These are phyloP conservation scores for Karalla daura DNA, from an alignment of 2,797 vertebrate genomes.

Conservation along the genomic window DNA sequence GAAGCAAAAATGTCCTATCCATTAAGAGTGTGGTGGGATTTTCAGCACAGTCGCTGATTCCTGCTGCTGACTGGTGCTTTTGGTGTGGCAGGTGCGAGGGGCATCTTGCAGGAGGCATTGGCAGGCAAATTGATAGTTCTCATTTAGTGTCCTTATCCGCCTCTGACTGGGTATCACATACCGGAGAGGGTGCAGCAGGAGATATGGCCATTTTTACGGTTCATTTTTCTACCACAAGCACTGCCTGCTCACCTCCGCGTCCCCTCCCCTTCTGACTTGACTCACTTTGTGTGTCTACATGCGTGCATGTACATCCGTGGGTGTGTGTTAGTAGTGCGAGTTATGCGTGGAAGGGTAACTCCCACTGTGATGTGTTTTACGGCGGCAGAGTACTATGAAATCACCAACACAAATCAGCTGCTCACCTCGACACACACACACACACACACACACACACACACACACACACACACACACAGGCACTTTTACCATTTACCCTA, in stretches of 20 bases:
- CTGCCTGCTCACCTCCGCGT: constrained; percentile 40
- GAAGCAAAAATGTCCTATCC: constrained; percentile 50
- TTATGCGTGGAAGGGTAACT: constrained; percentile 31
- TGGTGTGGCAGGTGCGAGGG: constrained; percentile 29
- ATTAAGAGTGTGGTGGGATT: constrained; percentile 39
- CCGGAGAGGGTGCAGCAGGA: constrained; percentile 11
- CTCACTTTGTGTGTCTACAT: constrained; percentile 27
- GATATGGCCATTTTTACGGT: constrained; percentile 13
- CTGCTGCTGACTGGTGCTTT: constrained; percentile 3
- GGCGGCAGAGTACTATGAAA: constrained; percentile 16
- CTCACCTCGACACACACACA: constrained; percentile 13
- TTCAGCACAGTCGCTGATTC: constrained; percentile 9
- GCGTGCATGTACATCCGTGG: not conserved
- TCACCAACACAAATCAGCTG: constrained; percentile 47
- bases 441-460: constrained; percentile 23
- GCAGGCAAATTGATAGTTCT: constrained; percentile 62
- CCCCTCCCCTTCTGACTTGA: constrained; percentile 25
- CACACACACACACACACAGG: constrained; percentile 27
- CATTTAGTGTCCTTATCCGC: constrained; percentile 57
- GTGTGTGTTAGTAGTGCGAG: constrained; percentile 11
- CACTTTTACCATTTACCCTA: constrained; percentile 38
- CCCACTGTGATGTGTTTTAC: constrained; percentile 36
- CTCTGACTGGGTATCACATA: constrained; percentile 42
- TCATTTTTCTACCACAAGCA: constrained; percentile 40
- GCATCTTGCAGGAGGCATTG: constrained; percentile 26